A percentile compares a stretch with the other conserved stretches of the same genome.
Evolutionary conservation across 1,140 invertebrate genomes (phyloP).

Genomic region (Eumaeus atala): DNA sequence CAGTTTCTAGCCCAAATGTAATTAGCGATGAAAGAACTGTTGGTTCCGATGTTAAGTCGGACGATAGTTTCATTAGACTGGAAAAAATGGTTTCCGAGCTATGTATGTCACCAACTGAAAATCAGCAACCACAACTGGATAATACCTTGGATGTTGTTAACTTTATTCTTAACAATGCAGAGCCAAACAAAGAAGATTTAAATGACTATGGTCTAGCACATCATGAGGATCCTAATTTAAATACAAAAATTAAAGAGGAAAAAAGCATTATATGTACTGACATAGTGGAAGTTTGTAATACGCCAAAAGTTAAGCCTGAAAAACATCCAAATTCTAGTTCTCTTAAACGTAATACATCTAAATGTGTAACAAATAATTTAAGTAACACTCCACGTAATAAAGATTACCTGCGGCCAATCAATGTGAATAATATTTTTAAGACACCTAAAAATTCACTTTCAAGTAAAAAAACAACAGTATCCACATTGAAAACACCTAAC

Average conservation of each 20-base stretch:
- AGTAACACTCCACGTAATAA: constrained; percentile 23
- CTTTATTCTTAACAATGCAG: constrained; percentile 38
- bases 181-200: constrained; percentile 18
- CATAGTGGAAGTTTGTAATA: background rate
- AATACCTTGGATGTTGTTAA: constrained; percentile 44
- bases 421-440: constrained; percentile 31
- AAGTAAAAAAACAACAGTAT: constrained; percentile 29
- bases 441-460: constrained; percentile 35
- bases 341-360: background rate
- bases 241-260: constrained; percentile 10
- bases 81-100: constrained; percentile 41
- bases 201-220: background rate
- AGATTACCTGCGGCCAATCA: constrained; percentile 13
- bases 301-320: background rate
- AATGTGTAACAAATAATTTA: background rate
- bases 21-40: background rate
- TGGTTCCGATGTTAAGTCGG: constrained; percentile 24
- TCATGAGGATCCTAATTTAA: background rate
- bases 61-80: constrained; percentile 45
- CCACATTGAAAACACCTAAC: constrained; percentile 33
- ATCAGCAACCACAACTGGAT: constrained; percentile 26
- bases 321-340: too few species aligned
- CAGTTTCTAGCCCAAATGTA: background rate
- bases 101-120: constrained; percentile 25
- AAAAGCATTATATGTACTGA: background rate